Evolutionary conservation across 2,113 vertebrate genomes (phyloP).

Genomic region (Notothenia coriiceps): DNA sequence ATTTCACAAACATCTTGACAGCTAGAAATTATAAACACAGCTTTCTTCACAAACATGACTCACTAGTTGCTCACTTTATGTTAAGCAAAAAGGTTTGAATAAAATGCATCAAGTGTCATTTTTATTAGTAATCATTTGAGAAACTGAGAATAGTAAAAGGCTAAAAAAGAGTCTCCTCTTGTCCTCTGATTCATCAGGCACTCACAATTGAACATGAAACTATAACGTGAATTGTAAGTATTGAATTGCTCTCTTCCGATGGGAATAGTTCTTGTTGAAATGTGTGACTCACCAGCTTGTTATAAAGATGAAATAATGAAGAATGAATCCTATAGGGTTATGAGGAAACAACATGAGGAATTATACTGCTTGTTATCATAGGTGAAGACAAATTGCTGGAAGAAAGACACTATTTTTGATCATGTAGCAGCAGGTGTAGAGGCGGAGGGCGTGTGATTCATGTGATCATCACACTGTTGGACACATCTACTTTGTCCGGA

Average conservation of each 20-base stretch:
- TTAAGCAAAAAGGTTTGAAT: not conserved
- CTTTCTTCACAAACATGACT: not conserved
- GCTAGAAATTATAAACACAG: not conserved
- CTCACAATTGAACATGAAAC: not conserved
- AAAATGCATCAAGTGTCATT: not conserved
- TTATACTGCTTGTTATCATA: not conserved
- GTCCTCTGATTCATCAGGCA: not conserved
- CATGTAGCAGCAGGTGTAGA: not conserved
- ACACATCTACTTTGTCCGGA: not conserved
- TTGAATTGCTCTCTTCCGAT: not conserved
- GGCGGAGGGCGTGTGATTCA: not conserved
- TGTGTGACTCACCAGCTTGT: not conserved
- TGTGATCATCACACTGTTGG: not conserved
- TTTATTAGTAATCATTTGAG: not conserved
- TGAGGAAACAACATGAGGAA: not conserved
- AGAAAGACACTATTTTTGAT: not conserved
- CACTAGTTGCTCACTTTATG: no score
- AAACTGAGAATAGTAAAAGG: not conserved
- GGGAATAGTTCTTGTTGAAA: not conserved
- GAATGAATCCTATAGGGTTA: not conserved
- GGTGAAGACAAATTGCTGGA: slow-evolving; percentile 5
- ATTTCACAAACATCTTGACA: not conserved
- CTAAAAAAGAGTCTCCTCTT: not conserved
- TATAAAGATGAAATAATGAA: not conserved
- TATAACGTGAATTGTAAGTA: not conserved